Evolutionary conservation across 2,113 vertebrate genomes (phyloP), one percentile per base, ranked within the genome.

Genomic region (Illadopsis cleaveri): DNA sequence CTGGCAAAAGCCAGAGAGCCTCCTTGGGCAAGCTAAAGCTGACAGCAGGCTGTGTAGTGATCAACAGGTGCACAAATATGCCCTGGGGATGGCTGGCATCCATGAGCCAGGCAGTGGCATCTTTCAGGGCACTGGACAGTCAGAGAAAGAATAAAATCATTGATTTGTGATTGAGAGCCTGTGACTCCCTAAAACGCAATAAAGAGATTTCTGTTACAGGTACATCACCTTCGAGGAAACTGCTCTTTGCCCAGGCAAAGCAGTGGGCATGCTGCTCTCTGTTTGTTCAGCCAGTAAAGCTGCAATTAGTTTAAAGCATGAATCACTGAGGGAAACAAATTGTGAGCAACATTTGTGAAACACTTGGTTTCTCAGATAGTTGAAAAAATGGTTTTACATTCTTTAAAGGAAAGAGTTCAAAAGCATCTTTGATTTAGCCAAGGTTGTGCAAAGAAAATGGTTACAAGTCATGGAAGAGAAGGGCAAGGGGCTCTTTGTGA

Each of bases 41-140:
- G 76, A 44, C 54, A 82, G 37, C 22, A 20, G 53, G 15, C 30
- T 42, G 28, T 2, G 1, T 28, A n/a, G 5, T 5, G 33, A 61
- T 70, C 37, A 27, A 20, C 17, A 35, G 79, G 27, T 0, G 3
- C 31, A 28, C 24, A 37, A 1, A 30, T 1, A 2, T 8, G 9
- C 19, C 0, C 0, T 1, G 2, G 50, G 40, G 45, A 44, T 8
- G 45, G 71, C 20, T 75, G 54, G 40, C 7, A 3, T 27, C 51
- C 30, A 0, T 1, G 35, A 42, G 21, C 37, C 11, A 4, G 79
- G 53, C 47, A 61, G 45, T 4, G 37, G 19, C 21, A 10, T 15
- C 48, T 69, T 40, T 31, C 79, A 65, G 33, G 44, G 28, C 27
- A 31, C 2, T 9, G 8, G 23, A 20, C 10, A 25, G 12, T 40